A percentile compares a stretch with the other conserved stretches of the same genome.
Evolutionary conservation across 2,113 vertebrate genomes (phyloP).

Genomic region (Pyxicephalus adspersus): DNA sequence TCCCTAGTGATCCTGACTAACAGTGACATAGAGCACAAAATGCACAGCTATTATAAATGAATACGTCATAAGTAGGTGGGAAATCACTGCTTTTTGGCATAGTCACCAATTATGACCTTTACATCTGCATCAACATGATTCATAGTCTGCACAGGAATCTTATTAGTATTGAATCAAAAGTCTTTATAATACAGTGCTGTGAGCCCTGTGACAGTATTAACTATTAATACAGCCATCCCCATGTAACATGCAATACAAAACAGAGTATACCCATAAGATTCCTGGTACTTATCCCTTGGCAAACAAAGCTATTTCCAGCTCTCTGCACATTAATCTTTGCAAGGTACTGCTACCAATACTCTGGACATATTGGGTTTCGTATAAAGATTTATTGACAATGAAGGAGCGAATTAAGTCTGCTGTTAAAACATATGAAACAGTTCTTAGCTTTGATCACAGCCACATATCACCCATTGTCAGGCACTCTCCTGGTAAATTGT

Average conservation of each 20-base stretch:
- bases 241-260: neutral
- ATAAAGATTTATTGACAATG: slow-evolving; percentile 49
- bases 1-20: neutral
- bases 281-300: neutral
- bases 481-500: slow-evolving; percentile 29
- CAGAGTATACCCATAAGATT: slow-evolving; percentile 22
- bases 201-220: slow-evolving; percentile 29
- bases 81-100: slow-evolving; percentile 41
- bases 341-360: slow-evolving; percentile 37
- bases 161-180: slow-evolving; percentile 38
- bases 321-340: slow-evolving; percentile 46
- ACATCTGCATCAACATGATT: slow-evolving; percentile 43
- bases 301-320: slow-evolving; percentile 36
- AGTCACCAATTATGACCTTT: slow-evolving; percentile 41
- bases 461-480: slow-evolving; percentile 39
- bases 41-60: slow-evolving; percentile 5
- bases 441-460: slow-evolving; percentile 46
- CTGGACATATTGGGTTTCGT: slow-evolving; percentile 35
- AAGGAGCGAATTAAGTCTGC: slow-evolving; percentile 38
- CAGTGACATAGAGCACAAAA: slow-evolving; percentile 31
- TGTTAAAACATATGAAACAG: slow-evolving; percentile 34
- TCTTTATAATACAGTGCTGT: slow-evolving; percentile 11
- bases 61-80: slow-evolving; percentile 39
- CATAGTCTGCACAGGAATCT: slow-evolving; percentile 24
- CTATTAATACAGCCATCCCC: slow-evolving; percentile 12